Evolutionary conservation across 2,113 vertebrate species (phyloP).

Genomic region (Spea multiplicata): DNA sequence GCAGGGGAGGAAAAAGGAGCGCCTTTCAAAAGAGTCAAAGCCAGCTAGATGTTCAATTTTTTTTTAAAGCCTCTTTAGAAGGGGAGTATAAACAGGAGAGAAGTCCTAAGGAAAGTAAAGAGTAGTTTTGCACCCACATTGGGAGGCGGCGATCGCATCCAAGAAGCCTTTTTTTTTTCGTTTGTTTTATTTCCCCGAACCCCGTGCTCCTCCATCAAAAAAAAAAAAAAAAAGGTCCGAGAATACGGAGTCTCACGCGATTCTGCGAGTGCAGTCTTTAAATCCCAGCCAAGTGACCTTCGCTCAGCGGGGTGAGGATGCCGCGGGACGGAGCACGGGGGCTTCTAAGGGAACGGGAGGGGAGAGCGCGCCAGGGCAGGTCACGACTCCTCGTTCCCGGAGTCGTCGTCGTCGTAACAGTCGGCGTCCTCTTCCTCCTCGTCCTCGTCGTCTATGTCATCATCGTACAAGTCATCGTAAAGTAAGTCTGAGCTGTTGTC

Average conservation of each 20-base stretch:
- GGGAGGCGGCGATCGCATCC: slow-evolving; percentile 58
- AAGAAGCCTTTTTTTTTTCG: slow-evolving; percentile 52
- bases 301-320: slow-evolving; percentile 61
- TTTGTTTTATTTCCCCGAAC: slow-evolving; percentile 36
- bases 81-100: slow-evolving; percentile 42
- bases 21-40: not conserved
- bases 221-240: slow-evolving; percentile 68
- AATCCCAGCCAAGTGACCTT: slow-evolving; percentile 49
- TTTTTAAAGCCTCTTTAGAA: not conserved
- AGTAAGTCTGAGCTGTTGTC: slow-evolving; percentile 98
- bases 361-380: slow-evolving; percentile 48
- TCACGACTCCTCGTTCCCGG: slow-evolving; percentile 97
- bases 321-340: slow-evolving; percentile 43
- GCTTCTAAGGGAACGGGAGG: slow-evolving; percentile 47
- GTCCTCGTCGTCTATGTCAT: slow-evolving; percentile 91
- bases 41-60: not conserved
- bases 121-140: slow-evolving; percentile 63
- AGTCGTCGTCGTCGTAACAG: slow-evolving; percentile 94
- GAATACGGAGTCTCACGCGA: slow-evolving; percentile 69
- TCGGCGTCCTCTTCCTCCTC: slow-evolving; percentile 86
- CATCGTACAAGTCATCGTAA: slow-evolving; percentile 94
- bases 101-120: slow-evolving; percentile 36
- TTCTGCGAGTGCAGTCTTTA: slow-evolving; percentile 62
- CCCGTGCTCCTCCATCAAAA: slow-evolving; percentile 21
- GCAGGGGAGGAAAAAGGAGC: no score